Base-by-base conservation (phyloP, 2,113 vertebrate species). In the Tupaia chinensis region DNA sequence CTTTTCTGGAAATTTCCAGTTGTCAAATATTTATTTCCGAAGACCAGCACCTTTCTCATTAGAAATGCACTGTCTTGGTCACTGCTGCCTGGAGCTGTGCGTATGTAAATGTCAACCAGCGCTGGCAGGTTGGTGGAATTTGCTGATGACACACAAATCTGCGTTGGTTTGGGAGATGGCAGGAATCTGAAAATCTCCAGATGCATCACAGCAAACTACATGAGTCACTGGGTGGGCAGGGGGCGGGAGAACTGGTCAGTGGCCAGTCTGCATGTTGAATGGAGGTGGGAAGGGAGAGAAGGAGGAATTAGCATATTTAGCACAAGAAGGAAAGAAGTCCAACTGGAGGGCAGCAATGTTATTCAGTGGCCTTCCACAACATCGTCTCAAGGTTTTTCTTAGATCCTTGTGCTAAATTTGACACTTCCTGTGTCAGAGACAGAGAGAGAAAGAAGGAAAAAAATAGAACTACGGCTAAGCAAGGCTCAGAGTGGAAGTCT, bases 111-210 rank as follows among this genome's bases (percentile, higher is more conserved):
- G 91, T 95, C 97, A 96, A 3, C 63, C 34, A 63, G 96, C 74
- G 54, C 69, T 84, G 89, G 91, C 91, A 97, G 81, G 83, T 88
- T 32, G 83, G 83, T 96, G 89, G 94, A 94, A 97, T 98, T 93
- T 97, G 96, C 96, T 96, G 96, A 97, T 97, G 95, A 94, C 93
- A 97, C 93, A 97, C 77, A 87, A 32, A 77, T 84, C 76, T 96
- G 93, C 89, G 74, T 77, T 84, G 91, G 91, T 95, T 93, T 85
- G 88, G 91, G 83, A 92, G 90, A 87, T 87, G 78, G 69, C 69
- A 81, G 87, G 61, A 25, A 60, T 95, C 73, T 94, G 92, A 83
- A 58, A 94, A 83, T 74, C 86, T 95, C 91, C 84, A 70, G 93
- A 87, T 89, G 83, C 60, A 94, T 74, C 70, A 20, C 29, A 34